Evolutionary conservation across 1,140 invertebrate genomes (phyloP), one percentile per base, ranked within the genome.

Genomic region (Chironomus striatipennis): DNA sequence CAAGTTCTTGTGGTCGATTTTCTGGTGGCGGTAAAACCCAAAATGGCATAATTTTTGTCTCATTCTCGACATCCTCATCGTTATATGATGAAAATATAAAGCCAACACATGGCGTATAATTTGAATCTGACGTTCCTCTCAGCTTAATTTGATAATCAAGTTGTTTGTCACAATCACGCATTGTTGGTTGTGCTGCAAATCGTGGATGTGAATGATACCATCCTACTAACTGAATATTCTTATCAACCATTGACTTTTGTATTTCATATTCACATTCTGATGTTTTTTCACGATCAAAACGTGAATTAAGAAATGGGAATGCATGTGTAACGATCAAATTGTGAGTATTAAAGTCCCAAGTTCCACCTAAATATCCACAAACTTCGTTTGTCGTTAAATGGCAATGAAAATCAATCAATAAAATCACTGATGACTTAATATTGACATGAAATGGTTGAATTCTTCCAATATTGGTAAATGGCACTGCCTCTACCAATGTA

Each of bases 201-300:
- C 90, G 88, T 0, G 95, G 95, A 85, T 98, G 96, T n/a, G 94
- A 96, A 81, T 98, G 96, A 85, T 98, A 98, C 95, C 96, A 97
- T 5, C 95, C 96, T 43, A 98, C 90, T 9, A 97, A 84, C 34
- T 89, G 89, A 34, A 97, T 85, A 74, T 92, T 90, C 76, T 91
- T 86, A 79, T 88, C 89, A 79, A 95, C 90, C 84, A 98, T 93
- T 72, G 88, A 86, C 79, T 90, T 88, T 73, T 90, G 89, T 79
- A 97, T 95, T 84, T 96, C 90, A 15, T 87, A 83, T 80, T 94
- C 92, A 17, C 93, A 89, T 76, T 91, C 84, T 34, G 88, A 87
- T 73, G 89, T 87, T 64, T 89, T 87, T 76, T 91, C 88, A 76
- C 87, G 87, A 79, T 96, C 93, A 76, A 88, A 89, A 72, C 95